phyloP scores from a whole-genome alignment of 2,888 invertebrate species.

The Notodonta dromedarius region DNA sequence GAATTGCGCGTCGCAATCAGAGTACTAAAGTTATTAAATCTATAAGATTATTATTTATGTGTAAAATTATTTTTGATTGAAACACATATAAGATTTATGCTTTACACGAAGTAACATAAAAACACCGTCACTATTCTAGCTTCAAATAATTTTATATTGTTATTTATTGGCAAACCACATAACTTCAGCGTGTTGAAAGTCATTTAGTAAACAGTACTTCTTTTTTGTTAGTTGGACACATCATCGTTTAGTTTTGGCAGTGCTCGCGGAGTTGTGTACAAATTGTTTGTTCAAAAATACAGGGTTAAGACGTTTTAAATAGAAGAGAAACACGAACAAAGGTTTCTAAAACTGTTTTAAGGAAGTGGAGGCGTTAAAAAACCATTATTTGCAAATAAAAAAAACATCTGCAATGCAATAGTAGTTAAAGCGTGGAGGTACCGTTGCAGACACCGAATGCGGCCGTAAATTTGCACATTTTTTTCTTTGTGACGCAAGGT shows the following conservation, averaged over 20 bases:
- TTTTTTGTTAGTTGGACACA: slow-evolving; percentile 35
- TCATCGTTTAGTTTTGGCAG: slow-evolving; percentile 43
- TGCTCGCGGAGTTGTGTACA: slow-evolving; percentile 40
- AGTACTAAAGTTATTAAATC: too few species aligned
- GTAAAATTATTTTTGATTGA: background rate
- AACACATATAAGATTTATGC: background rate
- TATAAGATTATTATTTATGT: too few species aligned
- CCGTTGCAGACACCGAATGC: slow-evolving; percentile 68
- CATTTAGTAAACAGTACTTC: slow-evolving; percentile 33
- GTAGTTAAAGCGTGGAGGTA: slow-evolving; percentile 62
- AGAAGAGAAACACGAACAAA: slow-evolving; percentile 49
- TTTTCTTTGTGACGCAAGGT: slow-evolving; percentile 54
- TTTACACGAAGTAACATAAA: background rate
- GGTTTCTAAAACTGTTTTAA: slow-evolving; percentile 43
- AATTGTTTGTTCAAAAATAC: slow-evolving; percentile 50
- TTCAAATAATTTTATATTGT: background rate
- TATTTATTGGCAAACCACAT: background rate
- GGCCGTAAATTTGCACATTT: slow-evolving; percentile 63
- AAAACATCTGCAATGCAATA: slow-evolving; percentile 61
- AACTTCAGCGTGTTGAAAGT: slow-evolving; percentile 29
- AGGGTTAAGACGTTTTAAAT: slow-evolving; percentile 50
- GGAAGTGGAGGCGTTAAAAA: slow-evolving; percentile 44
- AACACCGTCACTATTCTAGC: background rate
- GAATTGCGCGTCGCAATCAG: too few species aligned
- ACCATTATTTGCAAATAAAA: slow-evolving; percentile 44